Conservation (phyloP, 1,140 invertebrate species). For the Lasioglossum albipes region DNA sequence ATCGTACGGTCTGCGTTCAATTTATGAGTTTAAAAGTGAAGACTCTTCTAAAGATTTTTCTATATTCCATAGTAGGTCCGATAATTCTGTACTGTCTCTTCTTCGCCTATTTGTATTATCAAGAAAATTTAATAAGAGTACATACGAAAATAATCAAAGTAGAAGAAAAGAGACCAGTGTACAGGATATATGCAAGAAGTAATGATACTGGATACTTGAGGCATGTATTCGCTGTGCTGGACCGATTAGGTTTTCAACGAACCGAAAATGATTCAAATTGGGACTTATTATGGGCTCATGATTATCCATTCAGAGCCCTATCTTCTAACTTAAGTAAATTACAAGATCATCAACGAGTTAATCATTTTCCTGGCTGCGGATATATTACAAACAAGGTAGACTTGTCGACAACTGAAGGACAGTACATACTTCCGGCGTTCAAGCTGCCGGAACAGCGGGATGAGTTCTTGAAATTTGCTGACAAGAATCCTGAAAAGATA, state of each 20-base stretch:
- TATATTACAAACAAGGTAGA: conserved; percentile 97
- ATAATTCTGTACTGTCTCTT: conserved; percentile 64
- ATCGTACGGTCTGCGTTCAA: not conserved
- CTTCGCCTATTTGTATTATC: conserved; percentile 58
- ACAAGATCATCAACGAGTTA: conserved; percentile 89
- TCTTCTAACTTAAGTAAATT: conserved; percentile 83
- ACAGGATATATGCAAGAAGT: conserved; percentile 80
- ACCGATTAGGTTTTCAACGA: conserved; percentile 86
- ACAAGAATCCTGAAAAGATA: conserved; percentile 84
- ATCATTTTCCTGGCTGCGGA: conserved; percentile 97
- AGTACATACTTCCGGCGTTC: conserved; percentile 92
- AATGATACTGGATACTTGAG: conserved; percentile 85
- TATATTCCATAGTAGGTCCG: conserved; percentile 62
- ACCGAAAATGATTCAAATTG: conserved; percentile 85
- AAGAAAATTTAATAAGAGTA: conserved; percentile 44
- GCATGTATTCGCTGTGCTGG: conserved; percentile 88
- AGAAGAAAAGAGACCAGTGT: conserved; percentile 72
- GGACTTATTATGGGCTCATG: conserved; percentile 95
- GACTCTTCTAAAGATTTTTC: conserved; percentile 57
- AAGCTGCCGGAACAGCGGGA: conserved; percentile 90
- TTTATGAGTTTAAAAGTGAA: conserved; percentile 68
- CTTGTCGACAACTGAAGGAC: conserved; percentile 88
- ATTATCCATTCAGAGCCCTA: conserved; percentile 91
- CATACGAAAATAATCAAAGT: conserved; percentile 30
- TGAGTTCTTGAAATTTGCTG: conserved; percentile 86